Evolutionary conservation across 1,140 invertebrate species (phyloP).

Genomic region (Procambarus clarkii): DNA sequence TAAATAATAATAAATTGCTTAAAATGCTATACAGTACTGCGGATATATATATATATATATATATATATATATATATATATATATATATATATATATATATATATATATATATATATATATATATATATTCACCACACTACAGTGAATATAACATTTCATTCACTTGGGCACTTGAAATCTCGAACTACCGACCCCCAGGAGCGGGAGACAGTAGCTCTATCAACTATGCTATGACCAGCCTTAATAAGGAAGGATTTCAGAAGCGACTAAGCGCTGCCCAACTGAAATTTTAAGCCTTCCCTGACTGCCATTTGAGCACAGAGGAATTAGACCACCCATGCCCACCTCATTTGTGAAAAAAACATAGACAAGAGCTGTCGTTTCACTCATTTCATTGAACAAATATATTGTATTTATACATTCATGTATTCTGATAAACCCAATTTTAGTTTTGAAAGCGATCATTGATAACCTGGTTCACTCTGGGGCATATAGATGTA

Average conservation of each 20-base stretch:
- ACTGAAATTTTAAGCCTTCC: too few species aligned
- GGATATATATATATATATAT: slow-evolving; percentile 24
- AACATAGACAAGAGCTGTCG: too few species aligned
- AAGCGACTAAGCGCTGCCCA: too few species aligned
- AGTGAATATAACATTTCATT: too few species aligned
- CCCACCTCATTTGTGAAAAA: not conserved
- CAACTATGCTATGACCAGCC: too few species aligned
- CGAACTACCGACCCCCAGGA: too few species aligned
- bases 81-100: slow-evolving; percentile 37
- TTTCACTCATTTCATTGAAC: not conserved
- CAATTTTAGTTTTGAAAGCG: not conserved
- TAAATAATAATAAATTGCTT: not conserved
- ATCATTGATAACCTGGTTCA: not conserved
- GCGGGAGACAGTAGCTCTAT: too few species aligned
- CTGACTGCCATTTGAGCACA: too few species aligned
- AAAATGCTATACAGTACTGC: not conserved
- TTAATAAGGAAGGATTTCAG: too few species aligned
- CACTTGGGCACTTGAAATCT: too few species aligned
- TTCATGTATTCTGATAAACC: too few species aligned
- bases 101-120: slow-evolving; percentile 20
- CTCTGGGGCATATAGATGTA: not conserved
- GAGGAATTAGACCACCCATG: too few species aligned
- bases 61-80: slow-evolving; percentile 40
- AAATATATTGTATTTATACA: not conserved
- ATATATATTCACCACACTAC: not conserved